Percentiles rank a stretch among this genome's conserved stretches.
These are phyloP conservation scores for Danaus plexippus DNA, from an alignment of 1,140 invertebrate species.

Conservation along the genomic window DNA sequence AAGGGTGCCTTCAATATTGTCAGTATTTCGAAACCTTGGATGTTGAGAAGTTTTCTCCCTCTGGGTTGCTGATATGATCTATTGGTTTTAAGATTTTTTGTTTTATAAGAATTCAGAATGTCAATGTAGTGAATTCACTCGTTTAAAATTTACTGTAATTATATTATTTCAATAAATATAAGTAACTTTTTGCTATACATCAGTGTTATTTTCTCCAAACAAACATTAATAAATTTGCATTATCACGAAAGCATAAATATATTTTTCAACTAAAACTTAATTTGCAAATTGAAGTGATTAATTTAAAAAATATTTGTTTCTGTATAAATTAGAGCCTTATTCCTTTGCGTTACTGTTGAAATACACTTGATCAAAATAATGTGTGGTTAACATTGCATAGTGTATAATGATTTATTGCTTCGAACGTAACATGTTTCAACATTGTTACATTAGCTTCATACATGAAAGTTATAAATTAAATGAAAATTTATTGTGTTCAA, in stretches of 20 bases:
- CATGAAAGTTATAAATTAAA: slow-evolving; percentile 4
- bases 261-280: slow-evolving; percentile 9
- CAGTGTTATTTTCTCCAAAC: too few species aligned
- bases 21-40: slow-evolving; percentile 29
- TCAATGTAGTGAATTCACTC: too few species aligned
- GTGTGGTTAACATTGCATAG: slow-evolving; percentile 4
- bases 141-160: too few species aligned
- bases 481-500: slow-evolving; percentile 3
- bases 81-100: slow-evolving; percentile 6
- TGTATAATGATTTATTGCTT: too few species aligned
- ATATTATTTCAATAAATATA: too few species aligned
- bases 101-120: too few species aligned
- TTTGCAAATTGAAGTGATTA: slow-evolving; percentile 15
- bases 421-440: too few species aligned
- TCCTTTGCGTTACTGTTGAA: not conserved
- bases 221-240: too few species aligned
- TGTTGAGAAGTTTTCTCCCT: slow-evolving; percentile 15
- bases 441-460: slow-evolving; percentile 3
- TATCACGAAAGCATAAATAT: slow-evolving; percentile 6
- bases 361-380: slow-evolving; percentile 4
- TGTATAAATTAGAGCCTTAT: slow-evolving; percentile 4
- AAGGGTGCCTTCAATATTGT: slow-evolving; percentile 31
- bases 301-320: slow-evolving; percentile 3
- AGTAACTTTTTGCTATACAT: too few species aligned
- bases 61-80: slow-evolving; percentile 11